Base-by-base conservation (phyloP, 1,140 invertebrate genomes). In the Homarus americanus region DNA sequence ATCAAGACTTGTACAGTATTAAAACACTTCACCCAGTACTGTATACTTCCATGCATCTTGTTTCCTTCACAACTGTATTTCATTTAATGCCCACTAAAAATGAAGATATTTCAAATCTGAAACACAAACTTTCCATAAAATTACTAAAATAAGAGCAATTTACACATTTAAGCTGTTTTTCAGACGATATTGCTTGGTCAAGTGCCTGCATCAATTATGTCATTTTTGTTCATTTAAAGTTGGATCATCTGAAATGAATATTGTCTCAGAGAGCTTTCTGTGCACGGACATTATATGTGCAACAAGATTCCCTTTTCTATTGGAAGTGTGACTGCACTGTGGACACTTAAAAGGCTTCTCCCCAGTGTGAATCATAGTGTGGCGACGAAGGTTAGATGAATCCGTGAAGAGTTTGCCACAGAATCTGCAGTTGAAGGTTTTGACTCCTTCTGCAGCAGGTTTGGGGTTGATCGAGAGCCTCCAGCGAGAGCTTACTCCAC, bases 341-440 rank as follows among this genome's bases (percentile, higher is more conserved):
- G 88, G 80, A 84, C 88, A 90, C 53, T 76, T 58, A 49, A 58
- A 90, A 5, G 88, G 88, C 36, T 90, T 90, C 88, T 90, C 88
- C 82, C 88, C 79, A 7, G 88, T 90, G 36, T 90, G 88, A 66
- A 90, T 90, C 88, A 90, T 83, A n/a, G 72, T 83, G 53, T 90
- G 88, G 15, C 88, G 80, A 34, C 88, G 69, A 10, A 90, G 88
- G 73, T 78, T 90, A 69, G 80, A 90, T 20, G 88, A 90, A 49
- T 90, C 79, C 10, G 72, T 76, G 49, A 83, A 83, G 72, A n/a
- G 28, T 83, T 84, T 83, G 32, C 88, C 88, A 78, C 88, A 90
- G 69, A 28, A 90, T 78, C 82, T 84, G 80, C 88, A 83, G 36
- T 58, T 73, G 41, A 75, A 66, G 80, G 69, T 58, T 90, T 90